Evolutionary conservation across 2,113 vertebrate species (phyloP).

Genomic region (Pantherophis guttatus): DNA sequence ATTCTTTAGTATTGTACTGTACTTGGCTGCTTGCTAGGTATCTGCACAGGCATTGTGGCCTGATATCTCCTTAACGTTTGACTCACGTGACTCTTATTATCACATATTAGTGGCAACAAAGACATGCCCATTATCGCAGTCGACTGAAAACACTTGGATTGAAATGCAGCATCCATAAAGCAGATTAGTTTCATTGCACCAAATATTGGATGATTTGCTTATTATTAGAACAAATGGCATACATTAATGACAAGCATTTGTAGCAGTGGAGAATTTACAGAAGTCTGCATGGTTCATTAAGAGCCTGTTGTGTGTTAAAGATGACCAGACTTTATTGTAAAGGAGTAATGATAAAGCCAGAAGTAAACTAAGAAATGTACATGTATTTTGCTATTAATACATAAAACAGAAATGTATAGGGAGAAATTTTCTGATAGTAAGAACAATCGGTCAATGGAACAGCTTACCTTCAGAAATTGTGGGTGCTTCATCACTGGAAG

Average conservation of each 20-base stretch:
- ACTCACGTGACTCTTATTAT: neutral
- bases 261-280: conserved; percentile 79
- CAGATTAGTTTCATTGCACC: conserved; percentile 70
- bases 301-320: conserved; percentile 73
- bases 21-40: neutral
- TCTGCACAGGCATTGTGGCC: neutral
- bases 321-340: conserved; percentile 77
- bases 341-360: conserved; percentile 52
- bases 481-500: too few relatives aligned
- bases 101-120: neutral
- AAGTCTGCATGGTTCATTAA: conserved; percentile 78
- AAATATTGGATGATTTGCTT: conserved; percentile 73
- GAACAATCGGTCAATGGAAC: too few relatives aligned
- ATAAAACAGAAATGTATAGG: conserved; percentile 15
- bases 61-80: neutral
- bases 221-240: conserved; percentile 80
- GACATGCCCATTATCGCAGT: conserved; percentile 41
- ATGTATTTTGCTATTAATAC: conserved; percentile 22
- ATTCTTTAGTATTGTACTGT: neutral
- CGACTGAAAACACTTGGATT: conserved; percentile 39
- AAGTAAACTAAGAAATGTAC: conserved; percentile 21
- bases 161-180: conserved; percentile 62
- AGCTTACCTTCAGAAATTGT: too few relatives aligned
- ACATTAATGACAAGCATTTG: conserved; percentile 80
- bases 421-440: too few relatives aligned